Evolutionary conservation across 2,888 invertebrate species (phyloP), one percentile per base, ranked within the genome.

Genomic region (Aelia acuminata): DNA sequence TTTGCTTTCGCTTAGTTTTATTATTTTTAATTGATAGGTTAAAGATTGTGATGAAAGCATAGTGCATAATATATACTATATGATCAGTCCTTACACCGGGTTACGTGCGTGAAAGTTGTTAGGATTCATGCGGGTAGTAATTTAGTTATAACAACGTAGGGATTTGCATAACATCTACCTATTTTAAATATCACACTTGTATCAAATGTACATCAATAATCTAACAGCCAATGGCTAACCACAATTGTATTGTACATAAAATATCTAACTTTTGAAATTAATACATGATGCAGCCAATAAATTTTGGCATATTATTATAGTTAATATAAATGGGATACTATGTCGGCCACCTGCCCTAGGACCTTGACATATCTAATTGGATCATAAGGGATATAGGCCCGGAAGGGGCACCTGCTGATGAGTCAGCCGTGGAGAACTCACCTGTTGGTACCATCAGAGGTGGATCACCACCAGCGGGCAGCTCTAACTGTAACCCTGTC

Each of bases 391-490:
- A 10, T 70, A 39, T 35, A 31, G 31, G 75, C 11, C 31, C 80
- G 80, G 80, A 80, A 80, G 43, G n/a, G 31, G 80, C 80, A 80
- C 80, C 80, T 80, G 80, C 43, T 80, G 80, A n/a, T 80, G 80
- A 80, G 80, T 80, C 80, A 80, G 80, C 80, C 80, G 15, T 80
- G 80, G 43, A 39, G n/a, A 8, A 43, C 43, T 47, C 80, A 80
- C 80, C 80, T 80, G 80, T 80, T 80, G 43, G 43, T 39, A 43
- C 43, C 43, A 43, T 80, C 80, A n/a, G 43, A n/a, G 80, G 11
- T n/a, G 43, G 22, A 80, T 43, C 43, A 3, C 20, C 43, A 80
- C 13, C 22, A 47, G 80, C 5, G n/a, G n/a, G 43, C 35, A 57
- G 26, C 57, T 26, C 26, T 57, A 26, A 2, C 26, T 13, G 43